Evolutionary conservation across 2,888 invertebrate species (phyloP), one percentile per base, ranked within the genome.

Genomic region (Gandaritis pyraliata): DNA sequence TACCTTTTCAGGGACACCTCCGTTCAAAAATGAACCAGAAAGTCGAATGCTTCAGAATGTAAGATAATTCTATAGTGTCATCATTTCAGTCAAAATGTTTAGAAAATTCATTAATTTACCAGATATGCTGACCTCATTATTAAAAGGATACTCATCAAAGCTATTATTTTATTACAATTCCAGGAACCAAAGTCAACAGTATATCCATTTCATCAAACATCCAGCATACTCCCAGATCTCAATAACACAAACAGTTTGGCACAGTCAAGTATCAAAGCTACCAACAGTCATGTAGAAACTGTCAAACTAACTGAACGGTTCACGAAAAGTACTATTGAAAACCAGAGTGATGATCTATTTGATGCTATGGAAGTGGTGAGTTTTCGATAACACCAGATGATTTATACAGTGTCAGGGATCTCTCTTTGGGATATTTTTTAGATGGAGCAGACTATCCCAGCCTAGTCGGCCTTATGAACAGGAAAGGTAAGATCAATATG

Each of bases 311-410:
- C 33, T 15, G 60, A 69, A 41, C 43, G 6, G 18, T 18, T 48
- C 3, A 39, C 10, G n/a, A 59, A 60, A 29, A 67, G 60, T 16
- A 67, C 49, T 13, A 0, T 62, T 12, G 68, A 74, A 18, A 74
- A 77, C 55, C 68, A 72, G 13, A 81, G 76, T 43, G 72, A 72
- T 70, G 80, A 81, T 47, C 49, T 78, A 15, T 79, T 81, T 72
- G 76, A 78, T 60, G 64, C 69, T 11, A 86, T 86, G 86, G 84
- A 85, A 74, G 80, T 86, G 76, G 86, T 86, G 58, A 76, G 82
- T 66, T 49, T 36, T 2, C 1, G 33, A 15, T 48, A 58, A 12
- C 71, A n/a, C n/a, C n/a, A n/a, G n/a, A n/a, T n/a, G n/a, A n/a
- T n/a, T 10, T 13, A n/a, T n/a, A n/a, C n/a, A n/a, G n/a, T n/a